Evolutionary conservation across 2,888 invertebrate genomes (phyloP), one percentile per base, ranked within the genome.

Genomic region (Athalia circularis): DNA sequence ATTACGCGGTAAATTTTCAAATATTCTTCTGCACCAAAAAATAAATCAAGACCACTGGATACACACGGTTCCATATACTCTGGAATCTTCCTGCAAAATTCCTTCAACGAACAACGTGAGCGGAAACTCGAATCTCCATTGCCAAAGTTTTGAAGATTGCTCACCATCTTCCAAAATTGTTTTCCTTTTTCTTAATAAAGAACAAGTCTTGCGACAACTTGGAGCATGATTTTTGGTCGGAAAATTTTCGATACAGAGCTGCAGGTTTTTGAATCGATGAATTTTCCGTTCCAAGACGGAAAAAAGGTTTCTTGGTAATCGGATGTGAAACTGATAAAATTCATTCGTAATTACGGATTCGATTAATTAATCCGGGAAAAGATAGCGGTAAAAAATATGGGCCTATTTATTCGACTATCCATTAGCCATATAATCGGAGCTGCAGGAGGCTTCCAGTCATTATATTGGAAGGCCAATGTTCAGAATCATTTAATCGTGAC

Each of bases 1-100:
- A 29, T 29, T 29, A 29, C 29, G 29, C 45, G 47, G 45, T 72
- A 72, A 72, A 72, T 72, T 72, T 72, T 72, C 72, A 57, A 72
- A 72, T 72, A 72, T 57, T 57, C 29, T 43, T 45, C 5, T 45
- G 52, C 52, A 7, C 13, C 72, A 9, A 50, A 43, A 50, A 72
- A 13, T 45, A 72, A 72, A 72, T 72, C 59, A 67, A 13, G n/a
- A n/a, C 50, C 11, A 67, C 13, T 50, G 13, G 3, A 9, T 6
- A 13, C 7, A 61, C 61, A 6, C 61, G 6, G 11, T 61, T 1
- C 6, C 61, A n/a, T 6, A 43, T n/a, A 43, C 5, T 4, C 5
- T 9, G 65, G 11, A 8, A 15, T 62, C 13, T 62, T 62, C 62
- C 8, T 3, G 3, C 3, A 3, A 11, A 62, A 8, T 13, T 13